These are phyloP conservation scores for Piprites chloris DNA, from an alignment of 2,113 vertebrate species.

Conservation along the genomic window DNA sequence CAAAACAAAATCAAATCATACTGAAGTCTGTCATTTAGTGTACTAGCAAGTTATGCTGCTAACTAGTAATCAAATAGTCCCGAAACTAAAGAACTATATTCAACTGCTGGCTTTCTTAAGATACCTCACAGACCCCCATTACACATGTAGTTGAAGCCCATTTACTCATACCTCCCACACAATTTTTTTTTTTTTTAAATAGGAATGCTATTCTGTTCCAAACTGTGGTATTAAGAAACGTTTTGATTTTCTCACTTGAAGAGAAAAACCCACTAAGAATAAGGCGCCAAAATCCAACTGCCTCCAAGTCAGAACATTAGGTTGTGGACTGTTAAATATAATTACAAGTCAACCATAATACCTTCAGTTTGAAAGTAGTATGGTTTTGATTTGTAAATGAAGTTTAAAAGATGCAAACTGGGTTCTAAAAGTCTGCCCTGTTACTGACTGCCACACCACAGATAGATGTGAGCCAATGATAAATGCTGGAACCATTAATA, in stretches of 20 bases:
- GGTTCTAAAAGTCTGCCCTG: not conserved
- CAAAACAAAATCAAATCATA: constrained; percentile 12
- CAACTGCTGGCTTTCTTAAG: not conserved
- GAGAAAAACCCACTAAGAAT: not conserved
- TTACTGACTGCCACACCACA: not conserved
- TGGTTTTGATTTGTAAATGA: not conserved
- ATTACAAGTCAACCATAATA: not conserved
- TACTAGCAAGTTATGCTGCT: not conserved
- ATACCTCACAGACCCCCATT: not conserved
- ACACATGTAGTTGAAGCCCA: not conserved
- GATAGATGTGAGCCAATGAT: not conserved
- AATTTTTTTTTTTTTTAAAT: not conserved
- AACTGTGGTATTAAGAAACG: not conserved
- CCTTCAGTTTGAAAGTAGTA: not conserved
- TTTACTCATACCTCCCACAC: not conserved
- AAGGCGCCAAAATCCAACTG: not conserved
- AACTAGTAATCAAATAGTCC: not conserved
- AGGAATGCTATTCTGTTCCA: not conserved
- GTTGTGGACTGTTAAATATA: not conserved
- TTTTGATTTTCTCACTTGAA: not conserved
- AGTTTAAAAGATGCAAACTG: not conserved
- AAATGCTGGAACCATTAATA: not conserved
- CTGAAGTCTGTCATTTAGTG: not conserved
- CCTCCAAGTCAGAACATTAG: not conserved
- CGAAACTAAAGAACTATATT: not conserved